These are phyloP conservation scores for Archips xylosteana DNA, from an alignment of 2,888 invertebrate species.

Conservation along the genomic window DNA sequence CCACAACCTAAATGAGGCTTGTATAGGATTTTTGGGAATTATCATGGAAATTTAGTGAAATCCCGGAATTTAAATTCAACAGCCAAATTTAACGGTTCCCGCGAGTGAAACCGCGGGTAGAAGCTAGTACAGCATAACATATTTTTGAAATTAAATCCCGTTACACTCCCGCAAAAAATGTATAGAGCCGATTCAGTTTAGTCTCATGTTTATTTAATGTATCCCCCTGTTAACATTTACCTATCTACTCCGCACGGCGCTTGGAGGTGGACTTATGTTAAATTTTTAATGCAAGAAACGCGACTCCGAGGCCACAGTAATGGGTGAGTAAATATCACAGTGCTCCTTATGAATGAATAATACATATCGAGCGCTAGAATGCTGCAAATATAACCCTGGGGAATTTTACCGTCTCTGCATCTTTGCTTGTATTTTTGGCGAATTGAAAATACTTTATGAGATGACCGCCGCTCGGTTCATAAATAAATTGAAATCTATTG, in stretches of 20 bases:
- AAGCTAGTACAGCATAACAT: no score
- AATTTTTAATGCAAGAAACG: conserved; percentile 78
- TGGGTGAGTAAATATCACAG: conserved; percentile 80
- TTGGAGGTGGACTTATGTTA: conserved; percentile 64
- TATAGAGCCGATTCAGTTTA: conserved; percentile 41
- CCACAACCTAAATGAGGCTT: no score
- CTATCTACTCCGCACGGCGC: conserved; percentile 56
- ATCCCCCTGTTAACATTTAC: conserved; percentile 50
- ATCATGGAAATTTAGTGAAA: no score
- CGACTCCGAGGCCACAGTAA: conserved; percentile 73
- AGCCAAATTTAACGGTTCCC: no score
- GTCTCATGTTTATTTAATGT: conserved; percentile 55
- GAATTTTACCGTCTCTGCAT: conserved; percentile 53
- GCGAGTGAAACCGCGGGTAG: no score
- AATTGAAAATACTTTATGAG: conserved; percentile 45
- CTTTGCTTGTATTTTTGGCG: conserved; percentile 49
- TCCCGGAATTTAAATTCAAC: no score
- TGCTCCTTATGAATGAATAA: conserved; percentile 80
- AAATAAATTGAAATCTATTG: conserved; percentile 25
- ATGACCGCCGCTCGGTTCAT: conserved; percentile 1
- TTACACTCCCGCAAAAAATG: conserved; percentile 4
- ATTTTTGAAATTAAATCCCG: no score
- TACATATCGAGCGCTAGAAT: conserved; percentile 67
- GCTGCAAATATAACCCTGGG: conserved; percentile 63
- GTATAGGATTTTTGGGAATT: no score